A percentile compares a stretch with the other conserved stretches of the same genome.
phyloP scores from a whole-genome alignment of 1,140 invertebrate genomes.

The Drosophila pseudoananassae region DNA sequence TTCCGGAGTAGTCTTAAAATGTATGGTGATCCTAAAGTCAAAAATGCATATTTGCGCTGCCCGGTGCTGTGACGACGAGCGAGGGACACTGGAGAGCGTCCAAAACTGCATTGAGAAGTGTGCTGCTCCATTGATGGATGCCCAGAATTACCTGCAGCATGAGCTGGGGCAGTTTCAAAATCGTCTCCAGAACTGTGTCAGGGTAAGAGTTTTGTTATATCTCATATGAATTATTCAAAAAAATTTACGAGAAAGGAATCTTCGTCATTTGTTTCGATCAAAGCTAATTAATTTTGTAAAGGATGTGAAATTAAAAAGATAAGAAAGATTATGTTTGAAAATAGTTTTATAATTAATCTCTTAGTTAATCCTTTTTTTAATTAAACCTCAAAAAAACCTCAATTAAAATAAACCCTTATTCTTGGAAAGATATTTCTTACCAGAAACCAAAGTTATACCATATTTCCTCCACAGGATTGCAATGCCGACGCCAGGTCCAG shows the following conservation, averaged over 20 bases:
- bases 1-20: background rate
- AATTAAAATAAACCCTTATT: no score
- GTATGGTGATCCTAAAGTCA: conserved; percentile 64
- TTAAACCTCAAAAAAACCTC: no score
- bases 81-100: conserved; percentile 89
- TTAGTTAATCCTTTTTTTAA: no score
- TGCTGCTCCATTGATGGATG: conserved; percentile 88
- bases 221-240: no score
- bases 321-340: no score
- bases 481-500: conserved; percentile 92
- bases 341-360: no score
- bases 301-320: no score
- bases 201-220: conserved; percentile 83
- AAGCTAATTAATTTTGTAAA: no score
- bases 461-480: conserved; percentile 85
- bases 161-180: conserved; percentile 89
- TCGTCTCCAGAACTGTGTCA: conserved; percentile 93
- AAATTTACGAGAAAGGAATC: no score
- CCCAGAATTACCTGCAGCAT: conserved; percentile 91
- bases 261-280: no score
- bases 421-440: no score
- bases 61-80: conserved; percentile 92
- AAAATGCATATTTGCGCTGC: conserved; percentile 95
- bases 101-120: conserved; percentile 94
- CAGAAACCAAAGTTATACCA: background rate